These are phyloP conservation scores for Orthosia gracilis DNA, from an alignment of 2,888 invertebrate species.

Conservation along the genomic window DNA sequence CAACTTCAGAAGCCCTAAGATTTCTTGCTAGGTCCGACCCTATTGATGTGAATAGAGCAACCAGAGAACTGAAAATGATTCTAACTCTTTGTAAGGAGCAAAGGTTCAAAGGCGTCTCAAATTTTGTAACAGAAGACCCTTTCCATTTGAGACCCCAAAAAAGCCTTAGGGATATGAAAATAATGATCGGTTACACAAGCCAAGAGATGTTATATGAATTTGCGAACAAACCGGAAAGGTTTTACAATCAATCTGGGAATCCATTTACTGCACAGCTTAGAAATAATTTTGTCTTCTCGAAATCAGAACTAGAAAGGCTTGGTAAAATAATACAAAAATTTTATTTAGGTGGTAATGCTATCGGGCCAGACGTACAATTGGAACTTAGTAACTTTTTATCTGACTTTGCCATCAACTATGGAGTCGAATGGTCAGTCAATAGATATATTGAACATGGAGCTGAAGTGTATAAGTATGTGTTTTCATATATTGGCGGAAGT, in stretches of 20 bases:
- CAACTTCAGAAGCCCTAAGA: constrained; percentile 69
- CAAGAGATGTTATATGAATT: constrained; percentile 73
- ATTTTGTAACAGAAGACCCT: constrained; percentile 70
- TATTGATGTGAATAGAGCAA: constrained; percentile 70
- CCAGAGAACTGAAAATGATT: constrained; percentile 61
- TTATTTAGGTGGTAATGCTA: constrained; percentile 69
- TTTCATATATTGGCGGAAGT: constrained; percentile 73
- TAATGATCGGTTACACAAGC: constrained; percentile 77
- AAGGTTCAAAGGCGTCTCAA: constrained; percentile 65
- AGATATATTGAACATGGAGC: constrained; percentile 70
- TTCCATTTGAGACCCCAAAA: constrained; percentile 65
- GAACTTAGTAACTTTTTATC: constrained; percentile 71
- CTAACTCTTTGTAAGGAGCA: constrained; percentile 75
- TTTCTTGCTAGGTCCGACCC: constrained; percentile 70
- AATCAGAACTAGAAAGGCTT: constrained; percentile 54
- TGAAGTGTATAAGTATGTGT: constrained; percentile 72
- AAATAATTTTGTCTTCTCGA: constrained; percentile 43
- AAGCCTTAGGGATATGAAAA: constrained; percentile 64
- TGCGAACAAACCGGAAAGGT: constrained; percentile 63
- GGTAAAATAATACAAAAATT: constrained; percentile 64
- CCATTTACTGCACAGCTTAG: constrained; percentile 43
- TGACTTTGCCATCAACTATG: constrained; percentile 72
- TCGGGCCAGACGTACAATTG: constrained; percentile 66
- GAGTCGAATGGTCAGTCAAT: constrained; percentile 71
- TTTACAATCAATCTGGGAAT: constrained; percentile 50